Percentiles rank a stretch among this genome's conserved stretches.
phyloP scores from a whole-genome alignment of 2,888 invertebrate species.

The Pemphredon lugubris region DNA sequence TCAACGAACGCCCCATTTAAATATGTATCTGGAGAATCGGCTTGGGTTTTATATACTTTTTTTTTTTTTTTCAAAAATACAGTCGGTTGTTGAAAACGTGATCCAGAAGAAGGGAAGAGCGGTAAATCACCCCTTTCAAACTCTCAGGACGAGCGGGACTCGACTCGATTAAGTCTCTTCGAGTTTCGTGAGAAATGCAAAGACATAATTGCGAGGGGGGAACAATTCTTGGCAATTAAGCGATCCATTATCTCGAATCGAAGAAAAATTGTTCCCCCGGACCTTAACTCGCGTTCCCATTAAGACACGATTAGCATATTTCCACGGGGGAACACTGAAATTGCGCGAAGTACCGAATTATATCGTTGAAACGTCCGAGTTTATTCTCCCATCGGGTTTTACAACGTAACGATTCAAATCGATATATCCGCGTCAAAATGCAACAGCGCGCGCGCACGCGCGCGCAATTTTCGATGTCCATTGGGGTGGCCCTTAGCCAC shows the following conservation, averaged over 20 bases:
- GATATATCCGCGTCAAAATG: no score
- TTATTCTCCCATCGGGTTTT: no score
- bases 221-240: constrained; percentile 14
- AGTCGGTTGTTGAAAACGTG: neutral
- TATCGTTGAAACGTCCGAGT: neutral
- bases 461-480: no score
- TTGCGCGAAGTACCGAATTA: neutral
- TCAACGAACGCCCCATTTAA: no score
- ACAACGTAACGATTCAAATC: no score
- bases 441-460: no score
- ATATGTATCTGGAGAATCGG: no score
- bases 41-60: no score
- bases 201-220: constrained; percentile 6
- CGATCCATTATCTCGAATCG: constrained; percentile 16
- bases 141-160: neutral
- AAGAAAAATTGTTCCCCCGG: neutral
- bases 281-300: neutral
- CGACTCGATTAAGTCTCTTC: neutral
- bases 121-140: constrained; percentile 21
- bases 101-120: neutral
- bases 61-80: no score
- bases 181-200: constrained; percentile 1
- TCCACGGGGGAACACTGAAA: neutral
- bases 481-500: no score
- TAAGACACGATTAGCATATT: neutral